Evolutionary conservation across 2,113 vertebrate species (phyloP).

Genomic region (Micronycteris hirsuta): DNA sequence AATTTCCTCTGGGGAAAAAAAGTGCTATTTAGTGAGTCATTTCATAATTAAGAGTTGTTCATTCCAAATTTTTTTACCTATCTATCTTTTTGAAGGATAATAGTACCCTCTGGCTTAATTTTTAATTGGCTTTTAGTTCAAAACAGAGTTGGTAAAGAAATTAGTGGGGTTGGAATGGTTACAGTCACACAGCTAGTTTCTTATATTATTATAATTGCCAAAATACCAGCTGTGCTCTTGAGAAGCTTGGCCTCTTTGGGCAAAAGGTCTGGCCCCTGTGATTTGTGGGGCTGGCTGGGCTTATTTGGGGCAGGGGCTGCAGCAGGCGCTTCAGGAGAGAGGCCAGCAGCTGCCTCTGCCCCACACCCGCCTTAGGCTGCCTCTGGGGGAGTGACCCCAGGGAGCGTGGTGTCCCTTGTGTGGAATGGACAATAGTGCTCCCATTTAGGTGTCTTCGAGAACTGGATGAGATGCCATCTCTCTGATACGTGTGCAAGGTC

Average conservation of each 20-base stretch:
- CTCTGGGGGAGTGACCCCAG: not conserved
- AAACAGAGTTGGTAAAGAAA: conserved; percentile 40
- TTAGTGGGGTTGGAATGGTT: conserved; percentile 30
- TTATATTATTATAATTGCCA: not conserved
- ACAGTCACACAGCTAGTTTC: not conserved
- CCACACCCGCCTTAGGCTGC: not conserved
- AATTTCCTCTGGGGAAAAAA: not conserved
- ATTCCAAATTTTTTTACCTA: conserved; percentile 58
- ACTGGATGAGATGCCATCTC: not conserved
- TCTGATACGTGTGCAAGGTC: not conserved
- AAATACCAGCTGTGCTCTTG: not conserved
- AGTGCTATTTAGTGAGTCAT: conserved; percentile 60
- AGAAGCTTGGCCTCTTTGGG: not conserved
- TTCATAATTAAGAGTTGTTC: conserved; percentile 68
- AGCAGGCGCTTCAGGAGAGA: not conserved
- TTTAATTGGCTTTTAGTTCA: conserved; percentile 67
- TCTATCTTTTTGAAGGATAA: conserved; percentile 70
- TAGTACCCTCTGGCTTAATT: conserved; percentile 62
- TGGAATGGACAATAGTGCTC: not conserved
- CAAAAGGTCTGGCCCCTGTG: not conserved
- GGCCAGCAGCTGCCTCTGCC: not conserved
- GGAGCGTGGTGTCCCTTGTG: not conserved
- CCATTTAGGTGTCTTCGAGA: not conserved
- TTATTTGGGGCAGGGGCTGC: not conserved
- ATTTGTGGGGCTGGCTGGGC: not conserved